phyloP scores from a whole-genome alignment of 2,888 invertebrate species.

The Lasioglossum villosulum region DNA sequence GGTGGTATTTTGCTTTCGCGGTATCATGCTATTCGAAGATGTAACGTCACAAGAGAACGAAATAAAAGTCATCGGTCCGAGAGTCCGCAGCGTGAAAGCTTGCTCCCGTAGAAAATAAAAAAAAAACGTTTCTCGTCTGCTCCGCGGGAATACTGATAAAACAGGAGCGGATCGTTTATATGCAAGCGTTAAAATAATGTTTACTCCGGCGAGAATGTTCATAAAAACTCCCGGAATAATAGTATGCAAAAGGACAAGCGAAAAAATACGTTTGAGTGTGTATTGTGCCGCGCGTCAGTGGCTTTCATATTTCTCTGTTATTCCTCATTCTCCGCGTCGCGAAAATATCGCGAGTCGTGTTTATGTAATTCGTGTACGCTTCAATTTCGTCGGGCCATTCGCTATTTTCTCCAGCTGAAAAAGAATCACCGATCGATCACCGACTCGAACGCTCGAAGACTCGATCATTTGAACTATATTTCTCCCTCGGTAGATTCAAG shows the following conservation, averaged over 20 bases:
- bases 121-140: constrained; percentile 14
- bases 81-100: not conserved
- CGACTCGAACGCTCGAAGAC: no score
- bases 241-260: constrained; percentile 27
- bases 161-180: constrained; percentile 28
- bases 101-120: not conserved
- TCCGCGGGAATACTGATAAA: constrained; percentile 25
- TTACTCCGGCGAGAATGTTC: constrained; percentile 46
- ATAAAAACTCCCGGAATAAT: constrained; percentile 30
- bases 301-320: constrained; percentile 32
- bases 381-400: not conserved
- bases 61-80: not conserved
- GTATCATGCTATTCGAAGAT: not conserved
- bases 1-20: not conserved
- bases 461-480: not conserved
- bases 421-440: not conserved
- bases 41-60: not conserved
- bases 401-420: not conserved
- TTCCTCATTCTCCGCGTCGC: not conserved
- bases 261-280: constrained; percentile 40
- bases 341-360: not conserved
- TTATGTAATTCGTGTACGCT: constrained; percentile 3
- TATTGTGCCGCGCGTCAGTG: constrained; percentile 8
- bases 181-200: constrained; percentile 30
- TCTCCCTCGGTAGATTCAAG: no score